Evolutionary conservation across 2,888 invertebrate genomes (phyloP), one percentile per base, ranked within the genome.

Genomic region (Pyralis farinalis): DNA sequence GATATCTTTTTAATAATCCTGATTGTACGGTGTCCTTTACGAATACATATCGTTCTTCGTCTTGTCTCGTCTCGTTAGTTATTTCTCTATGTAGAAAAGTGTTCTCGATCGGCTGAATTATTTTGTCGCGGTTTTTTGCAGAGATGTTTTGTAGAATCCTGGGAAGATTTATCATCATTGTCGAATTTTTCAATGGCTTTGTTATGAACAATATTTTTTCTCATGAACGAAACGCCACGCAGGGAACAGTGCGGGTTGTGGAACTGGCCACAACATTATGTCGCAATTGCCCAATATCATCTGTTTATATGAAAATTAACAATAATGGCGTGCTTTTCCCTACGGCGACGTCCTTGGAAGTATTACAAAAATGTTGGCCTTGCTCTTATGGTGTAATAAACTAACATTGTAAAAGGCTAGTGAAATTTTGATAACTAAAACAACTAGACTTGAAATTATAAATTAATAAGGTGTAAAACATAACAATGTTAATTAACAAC

Each of bases 351-450:
- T 57, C 55, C 63, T 61, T 71, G 65, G 62, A 61, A 61, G 63
- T 60, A 65, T 64, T 69, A 75, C 66, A 71, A 72, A 73, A 70
- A 69, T 59, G 56, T 79, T 80, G 76, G 80, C 81, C 80, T 85
- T 85, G 78, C 78, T 80, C 76, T 81, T 77, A 74, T 76, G 67
- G 68, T 80, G 71, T 82, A 76, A 64, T 72, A 71, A 78, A 73
- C 69, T 79, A 73, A 80, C 75, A 81, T 77, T 80, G 65, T 80
- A 79, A 84, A 88, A 88, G 88, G 88, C 88, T 88, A 88, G 88
- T 88, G 88, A 88, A 82, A 79, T 87, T 88, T 88, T 87, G 81
- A 86, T 87, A 87, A 78, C 72, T 77, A 72, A 79, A 80, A 79
- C 80, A 79, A 68, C 77, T 87, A 86, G 78, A 84, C 71, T 77